Evolutionary conservation across 2,888 invertebrate species (phyloP), one percentile per base, ranked within the genome.

Genomic region (Camponotus fellah): DNA sequence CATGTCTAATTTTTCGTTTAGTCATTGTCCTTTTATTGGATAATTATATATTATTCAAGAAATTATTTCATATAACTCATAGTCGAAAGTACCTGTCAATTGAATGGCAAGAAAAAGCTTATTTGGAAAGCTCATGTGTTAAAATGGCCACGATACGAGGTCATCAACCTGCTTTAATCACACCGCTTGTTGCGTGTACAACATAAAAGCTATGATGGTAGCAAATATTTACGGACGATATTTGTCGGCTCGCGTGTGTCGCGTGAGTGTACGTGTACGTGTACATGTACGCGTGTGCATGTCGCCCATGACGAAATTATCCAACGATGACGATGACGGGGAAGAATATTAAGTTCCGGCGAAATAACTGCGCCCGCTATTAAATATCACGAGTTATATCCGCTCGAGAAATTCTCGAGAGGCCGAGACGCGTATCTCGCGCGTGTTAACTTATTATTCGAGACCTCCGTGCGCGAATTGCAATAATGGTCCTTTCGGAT

Each of bases 191-290:
- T 81, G 69, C 84, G 64, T 85, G 85, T 64, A 72, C 76, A 81
- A 75, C 66, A 75, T 66, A 75, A 62, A 75, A 62, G 12, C 69
- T 71, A 66, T 71, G 76, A 66, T 40, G 66, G 77, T 80, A 64
- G 76, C 85, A 86, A 86, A 85, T 86, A 85, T 86, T 86, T 86
- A 68, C 83, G 66, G 40, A 85, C 83, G 34, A 65, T 80, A 76
- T 84, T 71, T 76, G 76, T 56, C 17, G 62, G 71, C 14, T 69
- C 21, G 79, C 76, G 68, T 65, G 75, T 49, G 56, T 46, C 46
- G 46, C 49, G 46, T 62, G 43, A 3, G 9, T 14, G 21, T 14
- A n/a, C 6, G 58, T 26, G 26, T 26, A 26, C 26, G 65, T 58
- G 76, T 74, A 40, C 62, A 56, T 69, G 58, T 21, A 71, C 58